Base-by-base conservation (phyloP, 1,140 invertebrate species). In the Tetramorium simillimum region DNA sequence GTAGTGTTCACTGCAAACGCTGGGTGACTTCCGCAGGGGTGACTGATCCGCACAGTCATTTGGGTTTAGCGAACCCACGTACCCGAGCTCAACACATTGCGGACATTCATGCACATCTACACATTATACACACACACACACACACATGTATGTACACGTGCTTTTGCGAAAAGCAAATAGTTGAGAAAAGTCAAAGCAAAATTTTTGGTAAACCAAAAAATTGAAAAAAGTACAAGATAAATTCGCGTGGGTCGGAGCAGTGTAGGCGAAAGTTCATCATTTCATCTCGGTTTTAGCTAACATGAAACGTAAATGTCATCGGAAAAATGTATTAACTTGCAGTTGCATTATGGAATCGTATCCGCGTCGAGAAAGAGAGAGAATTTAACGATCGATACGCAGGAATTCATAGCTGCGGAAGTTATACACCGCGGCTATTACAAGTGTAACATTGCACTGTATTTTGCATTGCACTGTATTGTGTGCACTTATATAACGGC, bases 251-350 rank as follows among this genome's bases (percentile, higher is more conserved):
- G 9, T 3, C 6, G 7, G 9, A 65, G 40, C 28, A 60, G 28
- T 33, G 28, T 33, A 33, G 28, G 58, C 21, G 12, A 7, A 33
- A 63, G 37, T 3, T 40, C 7, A 65, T 65, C n/a, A 10, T 65
- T 67, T 67, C 21, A 40, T 21, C 9, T 21, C 9, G 4, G 33
- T 33, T 43, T 67, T 43, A 21, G 21, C n/a, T 4, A 21, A 43
- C 18, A 5, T n/a, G 9, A 67, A 40, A 2, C n/a, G 12, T 43
- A 65, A 56, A 24, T 10, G n/a, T 40, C 37, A 56, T 43, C 46
- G 28, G 33, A 81, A 80, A 80, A 33, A 37, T 28, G n/a, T 80
- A n/a, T 67, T n/a, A 51, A 51, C 14, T 53, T 69, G 51, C 33
- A 60, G 62, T 40, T 51, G 7, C 10, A 51, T 80, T 37, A 24